These are phyloP conservation scores for Catalaphyllia jardinei DNA, from an alignment of 64 coral and sea anemone genomes.

Conservation along the genomic window DNA sequence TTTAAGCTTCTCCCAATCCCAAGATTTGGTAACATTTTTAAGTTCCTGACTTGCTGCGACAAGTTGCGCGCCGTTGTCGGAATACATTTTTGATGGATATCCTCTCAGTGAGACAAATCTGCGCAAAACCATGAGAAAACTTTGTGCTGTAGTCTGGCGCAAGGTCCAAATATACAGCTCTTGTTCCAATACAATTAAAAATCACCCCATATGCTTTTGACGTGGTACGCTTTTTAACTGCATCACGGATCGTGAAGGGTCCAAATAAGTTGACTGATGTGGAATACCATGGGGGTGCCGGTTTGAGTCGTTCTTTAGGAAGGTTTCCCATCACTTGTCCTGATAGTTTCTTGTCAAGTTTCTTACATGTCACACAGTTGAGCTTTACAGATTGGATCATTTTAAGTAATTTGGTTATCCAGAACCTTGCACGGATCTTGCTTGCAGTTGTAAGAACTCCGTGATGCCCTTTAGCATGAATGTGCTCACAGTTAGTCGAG, in stretches of 20 bases:
- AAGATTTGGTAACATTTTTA: too few species aligned
- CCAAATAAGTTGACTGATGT: conserved; percentile 5
- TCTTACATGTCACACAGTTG: too few species aligned
- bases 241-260: neutral
- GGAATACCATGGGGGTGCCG: conserved; percentile 22
- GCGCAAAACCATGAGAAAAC: conserved; percentile 26
- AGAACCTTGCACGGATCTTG: conserved; percentile 31
- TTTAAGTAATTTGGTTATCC: conserved; percentile 22
- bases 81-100: conserved; percentile 5
- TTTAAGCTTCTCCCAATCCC: too few species aligned
- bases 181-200: conserved; percentile 24
- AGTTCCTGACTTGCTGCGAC: conserved; percentile 8
- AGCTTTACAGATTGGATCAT: neutral
- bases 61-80: conserved; percentile 19
- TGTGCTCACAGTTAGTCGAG: neutral
- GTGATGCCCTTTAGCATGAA: conserved; percentile 31
- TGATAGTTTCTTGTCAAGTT: too few species aligned
- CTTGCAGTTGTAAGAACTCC: conserved; percentile 38
- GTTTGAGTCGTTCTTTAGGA: neutral
- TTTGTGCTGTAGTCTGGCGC: conserved; percentile 28
- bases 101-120: conserved; percentile 24
- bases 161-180: conserved; percentile 27
- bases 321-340: too few species aligned
- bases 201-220: conserved; percentile 38
- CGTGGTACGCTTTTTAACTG: conserved; percentile 40